These are phyloP conservation scores for Drosophila koepferae DNA, from an alignment of 2,888 invertebrate species.

Conservation along the genomic window DNA sequence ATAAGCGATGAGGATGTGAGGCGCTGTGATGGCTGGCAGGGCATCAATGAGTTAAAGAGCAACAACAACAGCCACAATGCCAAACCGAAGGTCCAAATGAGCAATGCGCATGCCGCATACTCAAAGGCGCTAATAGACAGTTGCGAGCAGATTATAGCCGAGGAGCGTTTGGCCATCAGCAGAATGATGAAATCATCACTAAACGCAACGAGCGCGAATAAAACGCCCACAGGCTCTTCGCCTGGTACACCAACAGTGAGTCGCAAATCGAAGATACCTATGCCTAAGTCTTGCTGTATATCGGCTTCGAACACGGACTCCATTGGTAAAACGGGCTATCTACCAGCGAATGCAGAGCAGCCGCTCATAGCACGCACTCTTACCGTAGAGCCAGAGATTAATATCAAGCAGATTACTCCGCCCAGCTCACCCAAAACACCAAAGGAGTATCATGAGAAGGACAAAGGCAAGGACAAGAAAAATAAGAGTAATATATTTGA, in stretches of 20 bases:
- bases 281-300: constrained; percentile 71
- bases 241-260: constrained; percentile 65
- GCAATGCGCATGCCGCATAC: constrained; percentile 75
- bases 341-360: constrained; percentile 51
- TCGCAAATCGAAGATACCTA: constrained; percentile 79
- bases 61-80: constrained; percentile 33
- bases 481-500: constrained; percentile 85
- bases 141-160: constrained; percentile 82
- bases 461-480: constrained; percentile 67
- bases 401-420: constrained; percentile 81
- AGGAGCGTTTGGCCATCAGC: constrained; percentile 75
- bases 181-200: constrained; percentile 71
- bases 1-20: constrained; percentile 64
- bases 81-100: constrained; percentile 70
- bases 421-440: constrained; percentile 69
- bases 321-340: constrained; percentile 68
- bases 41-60: constrained; percentile 2
- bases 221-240: constrained; percentile 27
- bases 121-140: constrained; percentile 80
- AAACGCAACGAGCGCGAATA: constrained; percentile 33
- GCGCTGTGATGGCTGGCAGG: constrained; percentile 55
- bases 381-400: constrained; percentile 83
- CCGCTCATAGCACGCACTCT: constrained; percentile 82
- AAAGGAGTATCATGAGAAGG: constrained; percentile 24
- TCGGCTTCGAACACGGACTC: constrained; percentile 74